Evolutionary conservation across 2,113 vertebrate species (phyloP), one percentile per base, ranked within the genome.

Genomic region (Origma solitaria): DNA sequence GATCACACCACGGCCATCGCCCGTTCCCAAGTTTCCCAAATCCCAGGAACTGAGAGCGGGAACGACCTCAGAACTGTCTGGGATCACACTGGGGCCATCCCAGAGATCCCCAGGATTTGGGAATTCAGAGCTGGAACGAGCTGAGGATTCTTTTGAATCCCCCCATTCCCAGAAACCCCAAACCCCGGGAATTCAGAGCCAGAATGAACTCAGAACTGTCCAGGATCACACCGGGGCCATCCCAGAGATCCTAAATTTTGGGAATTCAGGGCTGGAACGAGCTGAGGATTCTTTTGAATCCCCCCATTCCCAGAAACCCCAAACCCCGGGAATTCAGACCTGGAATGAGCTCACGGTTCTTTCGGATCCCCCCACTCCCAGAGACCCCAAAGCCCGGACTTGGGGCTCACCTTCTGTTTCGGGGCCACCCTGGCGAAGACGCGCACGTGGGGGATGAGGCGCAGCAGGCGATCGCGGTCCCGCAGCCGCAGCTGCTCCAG

Each of bases 361-460:
- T 25, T 11, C 13, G 49, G 49, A 25, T 10, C 22, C 45, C 21
- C n/a, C 44, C 38, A 40, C 13, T 44, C 38, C 38, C 38, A 40
- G 38, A 9, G 13, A 40, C 7, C 44, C 44, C 16, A 17, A 44
- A 44, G 9, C 38, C 38, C 38, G 38, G 38, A 40, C 13, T 40
- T 40, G 38, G 44, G 44, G 44, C 96, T 44, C 72, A 98, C 98
- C 98, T 98, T 98, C 95, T 98, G 98, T 71, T 98, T 98, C 4
- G 98, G 98, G 20, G 97, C 98, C 60, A 98, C 98, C 1, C 98
- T 94, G 64, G 98, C 98, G 1, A 98, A 98, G 82, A 98, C 98
- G 4, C 97, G 98, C 57, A 98, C 42, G 7, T 98, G 97, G 0
- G 98, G 98, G 12, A 98, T 97, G 73, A 98, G 97, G 6, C 20